Evolutionary conservation across 2,797 vertebrate genomes (phyloP).

Genomic region (Esox masquinongy): DNA sequence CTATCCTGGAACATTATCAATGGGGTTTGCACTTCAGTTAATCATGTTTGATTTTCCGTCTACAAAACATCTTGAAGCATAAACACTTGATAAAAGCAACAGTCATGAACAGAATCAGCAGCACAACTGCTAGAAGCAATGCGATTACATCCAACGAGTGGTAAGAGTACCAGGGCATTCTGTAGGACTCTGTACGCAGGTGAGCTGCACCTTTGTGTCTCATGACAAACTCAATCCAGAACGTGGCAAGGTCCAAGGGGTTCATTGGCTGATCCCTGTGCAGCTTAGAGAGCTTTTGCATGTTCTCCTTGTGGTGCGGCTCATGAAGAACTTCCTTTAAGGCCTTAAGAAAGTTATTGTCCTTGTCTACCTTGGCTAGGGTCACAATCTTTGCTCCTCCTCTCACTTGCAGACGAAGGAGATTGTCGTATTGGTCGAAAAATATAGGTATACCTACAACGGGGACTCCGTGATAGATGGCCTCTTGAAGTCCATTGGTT

Average conservation of each 20-base stretch:
- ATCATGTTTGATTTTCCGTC: no score
- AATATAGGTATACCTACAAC: no score
- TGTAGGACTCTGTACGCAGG: no score
- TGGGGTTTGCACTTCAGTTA: no score
- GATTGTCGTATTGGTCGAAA: slow-evolving; percentile 17
- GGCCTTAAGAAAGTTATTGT: slow-evolving; percentile 22
- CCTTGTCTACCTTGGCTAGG: slow-evolving; percentile 16
- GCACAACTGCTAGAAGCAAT: no score
- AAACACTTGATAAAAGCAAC: no score
- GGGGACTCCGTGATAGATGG: no score
- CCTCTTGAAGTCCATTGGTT: no score
- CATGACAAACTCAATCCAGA: slow-evolving; percentile 39
- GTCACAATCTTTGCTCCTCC: slow-evolving; percentile 6
- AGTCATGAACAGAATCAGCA: no score
- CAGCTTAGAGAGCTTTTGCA: slow-evolving; percentile 12
- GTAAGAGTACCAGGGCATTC: slow-evolving; percentile 17
- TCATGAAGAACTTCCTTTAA: slow-evolving; percentile 25
- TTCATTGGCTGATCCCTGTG: neutral
- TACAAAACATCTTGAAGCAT: no score
- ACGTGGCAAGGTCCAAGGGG: slow-evolving; percentile 29
- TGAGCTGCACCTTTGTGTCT: slow-evolving; percentile 36
- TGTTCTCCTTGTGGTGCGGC: slow-evolving; percentile 21
- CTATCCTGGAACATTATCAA: no score
- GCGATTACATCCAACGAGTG: neutral
- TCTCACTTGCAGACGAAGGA: no score